Conservation (phyloP, 2,113 vertebrate species). For the Smithornis capensis region DNA sequence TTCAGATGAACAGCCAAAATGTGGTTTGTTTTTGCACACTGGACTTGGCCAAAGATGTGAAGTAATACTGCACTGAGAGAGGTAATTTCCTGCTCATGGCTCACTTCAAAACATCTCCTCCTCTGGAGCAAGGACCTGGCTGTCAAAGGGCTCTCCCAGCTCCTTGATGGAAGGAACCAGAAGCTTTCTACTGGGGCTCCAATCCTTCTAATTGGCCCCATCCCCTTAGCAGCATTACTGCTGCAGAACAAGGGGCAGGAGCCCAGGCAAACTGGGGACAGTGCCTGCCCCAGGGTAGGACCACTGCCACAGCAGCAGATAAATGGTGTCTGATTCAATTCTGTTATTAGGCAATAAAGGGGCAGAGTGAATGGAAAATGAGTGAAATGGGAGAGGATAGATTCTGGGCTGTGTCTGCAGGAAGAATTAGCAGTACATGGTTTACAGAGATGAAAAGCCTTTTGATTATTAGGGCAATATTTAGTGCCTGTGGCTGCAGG, state of each 20-base stretch:
- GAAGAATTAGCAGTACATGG: not conserved
- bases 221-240: rapidly evolving
- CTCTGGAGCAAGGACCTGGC: not conserved
- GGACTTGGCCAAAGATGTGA: not conserved
- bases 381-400: not conserved
- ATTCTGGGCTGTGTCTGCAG: not conserved
- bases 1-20: not conserved
- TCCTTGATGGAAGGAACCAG: not conserved
- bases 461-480: not conserved
- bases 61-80: not conserved
- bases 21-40: not conserved
- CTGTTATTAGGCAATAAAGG: not conserved
- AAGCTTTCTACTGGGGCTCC: not conserved
- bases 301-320: rapidly evolving
- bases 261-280: not conserved
- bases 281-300: not conserved
- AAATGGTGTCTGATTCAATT: no score
- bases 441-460: not conserved
- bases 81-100: not conserved
- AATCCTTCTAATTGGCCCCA: not conserved
- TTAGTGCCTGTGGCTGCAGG: not conserved
- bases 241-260: not conserved
- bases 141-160: rapidly evolving
- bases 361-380: not conserved
- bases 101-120: not conserved